Base-by-base conservation (phyloP, 2,113 vertebrate genomes). In the Neolamprologus hecqui region DNA sequence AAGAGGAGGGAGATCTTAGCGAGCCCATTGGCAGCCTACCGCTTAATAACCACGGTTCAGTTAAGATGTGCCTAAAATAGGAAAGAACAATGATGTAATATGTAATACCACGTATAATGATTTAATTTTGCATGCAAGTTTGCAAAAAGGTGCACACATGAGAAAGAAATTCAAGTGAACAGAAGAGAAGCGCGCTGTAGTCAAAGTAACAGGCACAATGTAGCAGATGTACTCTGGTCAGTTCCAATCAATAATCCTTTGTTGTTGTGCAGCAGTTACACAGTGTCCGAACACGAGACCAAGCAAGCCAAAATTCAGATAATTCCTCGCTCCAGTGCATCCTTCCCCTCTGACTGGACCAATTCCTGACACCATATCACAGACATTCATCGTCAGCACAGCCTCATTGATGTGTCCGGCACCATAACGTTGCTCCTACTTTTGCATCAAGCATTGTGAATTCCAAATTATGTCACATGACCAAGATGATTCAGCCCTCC, bases 201-300 rank as follows among this genome's bases (percentile, higher is more conserved):
- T 75, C 14, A 82, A 83, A 81, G 21, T 9, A 84, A 40, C 82
- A 45, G 2, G 51, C 33, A 79, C 9, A 88, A 19, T 70, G 79
- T 70, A 65, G 49, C 55, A 89, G 60, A 73, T 53, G 42, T 19
- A 17, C 33, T 84, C 37, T 2, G 28, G 65, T 73, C 12, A 26
- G 54, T 35, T 87, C 79, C 51, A 82, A 90, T 88, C 90, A 91
- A 92, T 73, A 79, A 81, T 15, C 35, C 77, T 89, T 91, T 92
- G 89, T 82, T 84, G 79, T 55, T 86, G 79, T 81, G 73, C 80
- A 79, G 87, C 73, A 68, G 84, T 75, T 63, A 86, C 83, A 82
- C 23, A 2, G 53, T 84, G 63, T 77, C 87, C 49, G 75, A 58
- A 90, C 86, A 90, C 15, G 63, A 68, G 51, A 54, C 86, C 83